Evolutionary conservation across 2,113 vertebrate species (phyloP), one percentile per base, ranked within the genome.

Genomic region (Tringa solitaria): DNA sequence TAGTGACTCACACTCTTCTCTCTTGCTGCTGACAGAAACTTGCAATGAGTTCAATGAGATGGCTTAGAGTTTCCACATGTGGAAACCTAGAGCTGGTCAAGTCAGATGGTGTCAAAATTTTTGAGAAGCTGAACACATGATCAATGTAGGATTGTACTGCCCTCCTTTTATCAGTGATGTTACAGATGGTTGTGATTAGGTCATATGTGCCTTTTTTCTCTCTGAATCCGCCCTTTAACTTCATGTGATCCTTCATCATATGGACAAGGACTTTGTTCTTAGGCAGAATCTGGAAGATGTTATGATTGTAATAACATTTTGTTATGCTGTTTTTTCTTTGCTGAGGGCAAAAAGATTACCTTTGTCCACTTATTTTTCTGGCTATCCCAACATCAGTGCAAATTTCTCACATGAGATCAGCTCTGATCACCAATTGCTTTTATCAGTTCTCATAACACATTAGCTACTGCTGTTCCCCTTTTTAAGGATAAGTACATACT

Each of bases 261-360:
- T 57, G 81, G 93, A 91, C 91, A 93, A 87, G 84, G 51, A 89
- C 91, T 96, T 97, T 97, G 89, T 91, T 94, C 95, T 94, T 64
- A 56, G 69, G 61, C 80, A 89, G 89, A 94, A 91, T 97, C 94
- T 96, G 94, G 96, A 96, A 97, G 84, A 95, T 91, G 93, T 96
- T 96, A 96, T 89, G 69, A 89, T 35, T 84, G 77, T 84, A 95
- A 87, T 94, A 97, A 89, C 94, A 97, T 53, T 89, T 82, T 64
- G 56, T 75, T 95, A 82, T 75, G 39, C 87, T 95, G 81, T 95
- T 74, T 94, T 95, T 63, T 84, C 80, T 95, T 89, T 79, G 61
- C 85, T 82, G 48, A 91, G 73, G 69, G 86, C 61, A 73, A 89
- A 92, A 91, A 64, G 30, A 84, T 95, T 82, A 84, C 91, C 48